Evolutionary conservation across 2,113 vertebrate genomes (phyloP).

Genomic region (Corydoras sp.): DNA sequence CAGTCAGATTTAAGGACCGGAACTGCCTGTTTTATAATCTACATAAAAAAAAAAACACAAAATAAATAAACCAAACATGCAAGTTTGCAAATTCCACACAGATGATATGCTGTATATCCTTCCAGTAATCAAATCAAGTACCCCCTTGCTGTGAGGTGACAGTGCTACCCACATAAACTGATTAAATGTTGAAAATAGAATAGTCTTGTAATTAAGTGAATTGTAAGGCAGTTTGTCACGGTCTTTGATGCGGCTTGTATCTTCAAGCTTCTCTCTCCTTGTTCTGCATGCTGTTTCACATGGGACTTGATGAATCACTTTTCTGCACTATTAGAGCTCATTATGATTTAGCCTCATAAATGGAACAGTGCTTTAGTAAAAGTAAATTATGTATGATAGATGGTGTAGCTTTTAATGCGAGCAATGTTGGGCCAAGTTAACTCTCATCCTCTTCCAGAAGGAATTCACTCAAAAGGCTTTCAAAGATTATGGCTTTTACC

Average conservation of each 20-base stretch:
- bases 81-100: too few species aligned
- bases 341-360: conserved; percentile 1
- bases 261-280: neutral
- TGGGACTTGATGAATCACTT: neutral
- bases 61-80: too few species aligned
- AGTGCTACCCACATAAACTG: neutral
- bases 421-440: neutral
- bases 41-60: too few species aligned
- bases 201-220: neutral
- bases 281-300: neutral
- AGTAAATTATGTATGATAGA: conserved; percentile 2
- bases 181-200: neutral
- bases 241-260: neutral
- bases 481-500: conserved; percentile 2
- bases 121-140: too few species aligned
- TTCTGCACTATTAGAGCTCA: neutral
- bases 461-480: neutral
- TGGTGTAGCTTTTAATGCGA: conserved; percentile 5
- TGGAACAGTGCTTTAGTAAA: neutral
- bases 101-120: too few species aligned
- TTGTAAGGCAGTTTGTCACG: neutral
- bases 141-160: too few species aligned
- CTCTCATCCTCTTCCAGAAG: neutral
- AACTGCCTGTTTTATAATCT: too few species aligned
- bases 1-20: too few species aligned